Evolutionary conservation across 2,797 vertebrate genomes (phyloP).

Genomic region (Pteronotus mesoamericanus): DNA sequence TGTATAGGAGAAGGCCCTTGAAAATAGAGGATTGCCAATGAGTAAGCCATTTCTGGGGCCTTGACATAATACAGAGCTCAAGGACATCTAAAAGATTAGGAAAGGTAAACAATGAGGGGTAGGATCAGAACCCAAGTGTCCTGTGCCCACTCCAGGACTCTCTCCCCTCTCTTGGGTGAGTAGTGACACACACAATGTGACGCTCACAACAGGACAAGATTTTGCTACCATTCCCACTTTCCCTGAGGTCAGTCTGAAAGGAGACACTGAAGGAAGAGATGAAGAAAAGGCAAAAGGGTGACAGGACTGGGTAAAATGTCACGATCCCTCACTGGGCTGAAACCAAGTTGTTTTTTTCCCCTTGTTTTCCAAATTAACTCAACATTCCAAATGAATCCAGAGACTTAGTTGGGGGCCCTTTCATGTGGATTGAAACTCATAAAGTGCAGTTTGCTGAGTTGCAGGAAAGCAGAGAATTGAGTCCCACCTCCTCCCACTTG

Average conservation of each 20-base stretch:
- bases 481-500: conserved; percentile 48
- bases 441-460: conserved; percentile 75
- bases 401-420: conserved; percentile 60
- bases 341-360: conserved; percentile 51
- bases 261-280: neutral
- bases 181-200: neutral
- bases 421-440: conserved; percentile 73
- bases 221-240: neutral
- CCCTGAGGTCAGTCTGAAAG: neutral
- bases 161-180: neutral
- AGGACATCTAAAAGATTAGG: neutral
- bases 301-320: conserved; percentile 38
- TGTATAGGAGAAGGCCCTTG: neutral
- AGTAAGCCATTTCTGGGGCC: neutral
- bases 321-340: conserved; percentile 35
- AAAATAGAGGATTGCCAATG: neutral
- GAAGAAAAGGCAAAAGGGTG: neutral
- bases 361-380: conserved; percentile 76
- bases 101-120: neutral
- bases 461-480: conserved; percentile 59
- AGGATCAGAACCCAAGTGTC: neutral
- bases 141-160: neutral
- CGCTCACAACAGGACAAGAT: neutral
- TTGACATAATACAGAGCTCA: neutral
- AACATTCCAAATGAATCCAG: conserved; percentile 68